Conservation (phyloP, 2,797 vertebrate genomes). For the Denticeps clupeoides region DNA sequence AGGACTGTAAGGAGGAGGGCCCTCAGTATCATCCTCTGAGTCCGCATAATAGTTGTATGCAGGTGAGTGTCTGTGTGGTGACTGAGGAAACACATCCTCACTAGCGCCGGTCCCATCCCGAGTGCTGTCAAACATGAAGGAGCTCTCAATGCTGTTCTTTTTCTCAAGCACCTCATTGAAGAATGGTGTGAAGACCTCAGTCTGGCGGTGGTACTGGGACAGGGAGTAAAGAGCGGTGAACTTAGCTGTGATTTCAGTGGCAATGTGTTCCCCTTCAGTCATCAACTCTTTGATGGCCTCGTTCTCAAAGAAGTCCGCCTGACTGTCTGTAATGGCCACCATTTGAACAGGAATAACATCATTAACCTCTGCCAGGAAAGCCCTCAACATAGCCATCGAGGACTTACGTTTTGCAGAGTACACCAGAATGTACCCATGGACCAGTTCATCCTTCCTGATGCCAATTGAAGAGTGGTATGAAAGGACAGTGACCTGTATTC, state of each 20-base stretch:
- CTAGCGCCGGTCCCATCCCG: slow-evolving; percentile 71
- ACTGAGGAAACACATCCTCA: slow-evolving; percentile 86
- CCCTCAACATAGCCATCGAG: slow-evolving; percentile 97
- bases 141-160: slow-evolving; percentile 87
- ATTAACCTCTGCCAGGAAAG: slow-evolving; percentile 92
- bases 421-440: slow-evolving; percentile 95
- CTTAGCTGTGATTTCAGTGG: slow-evolving; percentile 93
- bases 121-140: slow-evolving; percentile 82
- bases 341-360: slow-evolving; percentile 96
- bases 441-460: slow-evolving; percentile 91
- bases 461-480: slow-evolving; percentile 97
- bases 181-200: slow-evolving; percentile 93
- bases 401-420: slow-evolving; percentile 95
- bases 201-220: slow-evolving; percentile 95
- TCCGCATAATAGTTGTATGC: slow-evolving; percentile 85
- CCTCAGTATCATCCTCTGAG: slow-evolving; percentile 94
- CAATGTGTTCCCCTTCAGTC: slow-evolving; percentile 98
- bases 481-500: slow-evolving; percentile 91
- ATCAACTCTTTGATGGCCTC: slow-evolving; percentile 95
- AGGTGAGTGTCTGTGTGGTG: slow-evolving; percentile 79
- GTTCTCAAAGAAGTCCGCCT: slow-evolving; percentile 97
- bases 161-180: slow-evolving; percentile 95
- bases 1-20: slow-evolving; percentile 94
- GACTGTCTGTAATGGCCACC: slow-evolving; percentile 96
- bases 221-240: slow-evolving; percentile 95